Evolutionary conservation across 2,888 invertebrate species (phyloP).

Genomic region (Dicyrtomina minuta): DNA sequence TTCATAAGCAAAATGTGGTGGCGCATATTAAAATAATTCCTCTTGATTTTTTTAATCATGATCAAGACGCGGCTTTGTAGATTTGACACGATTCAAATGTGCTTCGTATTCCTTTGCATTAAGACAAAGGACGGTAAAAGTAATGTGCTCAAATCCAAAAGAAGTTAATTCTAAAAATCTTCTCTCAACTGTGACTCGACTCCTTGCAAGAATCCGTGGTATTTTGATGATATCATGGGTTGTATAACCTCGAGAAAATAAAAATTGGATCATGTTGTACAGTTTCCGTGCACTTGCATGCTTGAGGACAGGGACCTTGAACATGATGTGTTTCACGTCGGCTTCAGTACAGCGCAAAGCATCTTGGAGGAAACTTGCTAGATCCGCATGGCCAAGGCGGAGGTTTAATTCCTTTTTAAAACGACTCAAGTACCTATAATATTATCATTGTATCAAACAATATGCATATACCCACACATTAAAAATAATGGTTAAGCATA

Average conservation of each 20-base stretch:
- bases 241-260: constrained; percentile 29
- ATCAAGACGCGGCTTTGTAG: no score
- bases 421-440: constrained; percentile 16
- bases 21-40: no score
- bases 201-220: constrained; percentile 39
- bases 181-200: constrained; percentile 33
- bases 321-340: constrained; percentile 6
- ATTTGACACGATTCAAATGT: no score
- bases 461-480: background rate
- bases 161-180: constrained; percentile 24
- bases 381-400: constrained; percentile 22
- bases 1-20: no score
- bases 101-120: constrained; percentile 31
- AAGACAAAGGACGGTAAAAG: constrained; percentile 26
- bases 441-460: background rate
- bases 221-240: constrained; percentile 29
- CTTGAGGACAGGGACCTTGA: constrained; percentile 33
- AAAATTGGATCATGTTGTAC: constrained; percentile 40
- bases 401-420: constrained; percentile 20
- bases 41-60: no score
- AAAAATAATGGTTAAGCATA: background rate
- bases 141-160: background rate
- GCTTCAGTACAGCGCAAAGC: constrained; percentile 20
- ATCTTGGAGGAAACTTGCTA: constrained; percentile 35
- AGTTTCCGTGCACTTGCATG: constrained; percentile 33